These are phyloP conservation scores for Rhodophaea formosa DNA, from an alignment of 2,888 invertebrate genomes.

Conservation along the genomic window DNA sequence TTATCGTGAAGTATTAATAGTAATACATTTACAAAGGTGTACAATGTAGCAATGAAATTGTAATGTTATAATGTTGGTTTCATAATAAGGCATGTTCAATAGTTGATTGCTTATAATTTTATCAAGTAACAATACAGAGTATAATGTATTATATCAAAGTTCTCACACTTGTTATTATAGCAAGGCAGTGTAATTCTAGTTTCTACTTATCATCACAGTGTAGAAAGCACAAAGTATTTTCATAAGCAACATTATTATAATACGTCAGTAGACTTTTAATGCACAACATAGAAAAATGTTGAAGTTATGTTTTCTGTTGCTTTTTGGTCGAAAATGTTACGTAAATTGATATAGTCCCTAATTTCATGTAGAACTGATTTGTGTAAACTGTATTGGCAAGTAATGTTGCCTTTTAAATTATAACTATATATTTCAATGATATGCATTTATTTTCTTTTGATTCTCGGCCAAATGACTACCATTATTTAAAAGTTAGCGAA, in stretches of 20 bases:
- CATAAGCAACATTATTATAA: not conserved
- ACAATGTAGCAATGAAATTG: not conserved
- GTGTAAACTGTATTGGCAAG: not conserved
- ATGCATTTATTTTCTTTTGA: slow-evolving; percentile 7
- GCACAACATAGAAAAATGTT: not conserved
- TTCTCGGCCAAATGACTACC: slow-evolving; percentile 2
- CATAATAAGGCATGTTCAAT: not conserved
- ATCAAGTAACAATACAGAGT: slow-evolving; percentile 11
- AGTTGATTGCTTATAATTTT: not conserved
- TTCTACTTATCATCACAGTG: slow-evolving; percentile 10
- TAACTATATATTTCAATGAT: not conserved
- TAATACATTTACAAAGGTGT: not conserved
- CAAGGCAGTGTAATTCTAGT: not conserved
- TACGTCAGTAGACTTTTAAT: not conserved
- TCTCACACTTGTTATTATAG: not conserved
- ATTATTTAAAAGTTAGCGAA: not conserved
- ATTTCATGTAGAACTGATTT: not conserved
- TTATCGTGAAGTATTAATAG: not conserved
- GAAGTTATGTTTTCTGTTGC: not conserved
- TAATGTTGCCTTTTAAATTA: not conserved
- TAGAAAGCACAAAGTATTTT: slow-evolving; percentile 13
- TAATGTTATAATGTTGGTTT: not conserved
- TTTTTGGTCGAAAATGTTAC: not conserved
- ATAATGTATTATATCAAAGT: not conserved
- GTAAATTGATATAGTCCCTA: not conserved